Evolutionary conservation across 2,113 vertebrate genomes (phyloP).

Genomic region (Calyptomena viridis): DNA sequence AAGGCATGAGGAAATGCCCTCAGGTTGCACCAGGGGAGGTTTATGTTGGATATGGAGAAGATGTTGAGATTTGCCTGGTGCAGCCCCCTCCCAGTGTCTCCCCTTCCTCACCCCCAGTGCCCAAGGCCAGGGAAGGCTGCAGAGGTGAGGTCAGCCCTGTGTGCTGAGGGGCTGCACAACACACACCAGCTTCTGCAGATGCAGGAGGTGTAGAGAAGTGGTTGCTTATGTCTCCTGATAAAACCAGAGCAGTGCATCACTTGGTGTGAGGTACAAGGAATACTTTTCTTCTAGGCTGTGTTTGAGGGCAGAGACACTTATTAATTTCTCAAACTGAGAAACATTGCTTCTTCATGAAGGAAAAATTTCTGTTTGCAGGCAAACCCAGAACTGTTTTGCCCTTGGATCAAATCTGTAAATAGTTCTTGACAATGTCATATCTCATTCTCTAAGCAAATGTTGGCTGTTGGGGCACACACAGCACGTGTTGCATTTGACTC

Average conservation of each 20-base stretch:
- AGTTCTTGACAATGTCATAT: slow-evolving; percentile 39
- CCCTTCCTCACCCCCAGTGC: neutral
- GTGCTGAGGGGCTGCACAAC: too few relatives aligned
- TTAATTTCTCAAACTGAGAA: neutral
- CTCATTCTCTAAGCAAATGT: slow-evolving; percentile 37
- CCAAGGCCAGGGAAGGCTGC: rapidly evolving
- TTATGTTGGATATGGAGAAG: neutral
- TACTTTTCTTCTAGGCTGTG: neutral
- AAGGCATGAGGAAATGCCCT: neutral
- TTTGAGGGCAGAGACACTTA: neutral
- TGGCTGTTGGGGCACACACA: slow-evolving; percentile 21
- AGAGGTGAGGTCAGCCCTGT: neutral
- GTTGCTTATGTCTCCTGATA: neutral
- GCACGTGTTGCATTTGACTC: neutral
- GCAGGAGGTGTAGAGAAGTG: rapidly evolving
- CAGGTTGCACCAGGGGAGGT: neutral
- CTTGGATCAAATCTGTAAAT: slow-evolving; percentile 45
- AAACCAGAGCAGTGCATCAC: neutral
- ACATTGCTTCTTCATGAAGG: neutral
- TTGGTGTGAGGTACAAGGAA: neutral
- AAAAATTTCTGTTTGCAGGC: neutral
- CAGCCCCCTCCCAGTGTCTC: neutral
- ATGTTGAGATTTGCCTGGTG: neutral
- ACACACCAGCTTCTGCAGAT: rapidly evolving
- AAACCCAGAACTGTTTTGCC: neutral